phyloP scores from a whole-genome alignment of 1,140 invertebrate genomes.

The Aporrectodea caliginosa region DNA sequence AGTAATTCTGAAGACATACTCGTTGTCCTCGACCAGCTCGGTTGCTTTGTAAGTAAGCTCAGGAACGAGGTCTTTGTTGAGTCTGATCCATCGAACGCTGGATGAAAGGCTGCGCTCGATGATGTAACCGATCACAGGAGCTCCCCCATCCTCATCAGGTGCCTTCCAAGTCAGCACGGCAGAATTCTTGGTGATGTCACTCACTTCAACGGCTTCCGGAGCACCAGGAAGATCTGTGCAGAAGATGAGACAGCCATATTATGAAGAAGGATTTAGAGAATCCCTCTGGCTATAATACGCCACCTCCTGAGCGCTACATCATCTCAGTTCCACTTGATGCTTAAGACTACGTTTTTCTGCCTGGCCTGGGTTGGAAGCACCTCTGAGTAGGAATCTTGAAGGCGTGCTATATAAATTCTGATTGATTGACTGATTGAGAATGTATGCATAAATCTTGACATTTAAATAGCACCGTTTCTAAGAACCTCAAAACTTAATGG shows the following conservation, averaged over 20 bases:
- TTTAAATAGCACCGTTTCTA: no score
- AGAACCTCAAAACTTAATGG: no score
- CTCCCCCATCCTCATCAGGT: constrained; percentile 82
- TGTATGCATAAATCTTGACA: no score
- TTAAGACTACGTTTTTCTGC: no score
- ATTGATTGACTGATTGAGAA: no score
- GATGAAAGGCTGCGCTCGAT: constrained; percentile 83
- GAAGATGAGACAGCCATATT: constrained; percentile 61
- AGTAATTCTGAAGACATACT: constrained; percentile 85
- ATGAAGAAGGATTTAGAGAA: no score
- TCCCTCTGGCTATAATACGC: no score
- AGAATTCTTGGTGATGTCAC: constrained; percentile 87
- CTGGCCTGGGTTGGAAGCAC: no score
- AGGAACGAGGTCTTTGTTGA: constrained; percentile 68
- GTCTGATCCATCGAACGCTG: constrained; percentile 64
- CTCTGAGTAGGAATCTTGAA: no score
- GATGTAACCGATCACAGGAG: constrained; percentile 83
- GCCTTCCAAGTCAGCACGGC: constrained; percentile 81
- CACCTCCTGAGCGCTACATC: background rate
- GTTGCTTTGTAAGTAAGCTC: constrained; percentile 66
- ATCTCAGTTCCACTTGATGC: background rate
- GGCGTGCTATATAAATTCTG: no score
- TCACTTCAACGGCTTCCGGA: constrained; percentile 57
- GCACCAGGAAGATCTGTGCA: constrained; percentile 49
- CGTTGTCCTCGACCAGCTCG: constrained; percentile 86